Evolutionary conservation across 37 sponge, comb jelly and placozoan genomes (phyloP).

Genomic region (Theonella swinhoei): DNA sequence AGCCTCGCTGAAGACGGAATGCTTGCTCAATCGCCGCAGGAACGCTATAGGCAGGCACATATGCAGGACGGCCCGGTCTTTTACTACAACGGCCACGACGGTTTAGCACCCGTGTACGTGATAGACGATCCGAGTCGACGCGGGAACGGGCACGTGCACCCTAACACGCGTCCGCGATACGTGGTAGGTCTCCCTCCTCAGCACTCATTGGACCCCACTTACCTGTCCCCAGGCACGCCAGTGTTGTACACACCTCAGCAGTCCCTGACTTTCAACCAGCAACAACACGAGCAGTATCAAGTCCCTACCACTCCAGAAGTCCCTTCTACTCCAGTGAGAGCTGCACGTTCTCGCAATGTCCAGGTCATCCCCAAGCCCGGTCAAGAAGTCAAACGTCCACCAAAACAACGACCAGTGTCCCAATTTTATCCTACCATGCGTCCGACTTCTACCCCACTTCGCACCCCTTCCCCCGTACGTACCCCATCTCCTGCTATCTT

Average conservation of each 20-base stretch:
- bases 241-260: not conserved
- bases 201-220: not conserved
- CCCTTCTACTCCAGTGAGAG: no score
- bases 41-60: not conserved
- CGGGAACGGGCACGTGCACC: not conserved
- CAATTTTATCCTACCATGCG: not conserved
- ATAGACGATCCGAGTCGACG: not conserved
- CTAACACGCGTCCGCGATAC: not conserved
- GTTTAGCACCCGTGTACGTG: not conserved
- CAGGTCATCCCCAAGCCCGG: not conserved
- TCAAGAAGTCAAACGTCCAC: no score
- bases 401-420: not conserved
- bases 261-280: not conserved
- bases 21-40: not conserved
- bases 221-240: not conserved
- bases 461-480: not conserved
- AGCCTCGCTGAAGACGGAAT: not conserved
- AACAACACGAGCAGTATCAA: not conserved
- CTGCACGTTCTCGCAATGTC: not conserved
- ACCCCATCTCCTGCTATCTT: not conserved
- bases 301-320: not conserved
- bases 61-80: not conserved
- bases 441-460: not conserved
- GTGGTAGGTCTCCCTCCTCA: not conserved
- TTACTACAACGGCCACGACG: not conserved